phyloP scores from a whole-genome alignment of 1,140 invertebrate species.

The Mamestra configurata region DNA sequence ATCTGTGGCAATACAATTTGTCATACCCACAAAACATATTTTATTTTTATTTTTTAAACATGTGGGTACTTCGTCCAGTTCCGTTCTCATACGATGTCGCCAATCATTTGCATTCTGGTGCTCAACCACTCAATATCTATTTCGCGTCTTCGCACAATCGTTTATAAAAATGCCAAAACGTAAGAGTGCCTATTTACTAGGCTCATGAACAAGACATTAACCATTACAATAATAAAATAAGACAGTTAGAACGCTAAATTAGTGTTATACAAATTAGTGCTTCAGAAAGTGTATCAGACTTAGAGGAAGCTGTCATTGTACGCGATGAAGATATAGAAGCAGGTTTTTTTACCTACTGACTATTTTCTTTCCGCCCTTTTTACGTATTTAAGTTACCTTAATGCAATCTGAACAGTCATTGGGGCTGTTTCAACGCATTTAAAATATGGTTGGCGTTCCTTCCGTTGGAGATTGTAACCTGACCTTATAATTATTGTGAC shows the following conservation, averaged over 20 bases:
- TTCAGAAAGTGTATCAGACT: too few relatives aligned
- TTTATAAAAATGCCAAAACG: too few relatives aligned
- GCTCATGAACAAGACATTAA: too few relatives aligned
- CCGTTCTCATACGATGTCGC: neutral
- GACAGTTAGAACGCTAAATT: too few relatives aligned
- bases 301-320: too few relatives aligned
- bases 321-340: neutral
- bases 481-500: neutral
- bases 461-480: neutral
- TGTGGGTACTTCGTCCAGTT: neutral
- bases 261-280: too few relatives aligned
- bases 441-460: slow-evolving; percentile 3
- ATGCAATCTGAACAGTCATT: slow-evolving; percentile 1
- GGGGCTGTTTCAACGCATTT: neutral
- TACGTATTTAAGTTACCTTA: neutral
- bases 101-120: neutral
- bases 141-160: neutral
- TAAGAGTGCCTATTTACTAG: too few relatives aligned
- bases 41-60: neutral
- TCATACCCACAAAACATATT: too few relatives aligned
- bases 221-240: too few relatives aligned
- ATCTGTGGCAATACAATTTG: neutral
- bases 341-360: neutral
- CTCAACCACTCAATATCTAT: neutral
- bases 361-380: too few relatives aligned